phyloP scores from a whole-genome alignment of 1,140 invertebrate species.

The Cyclargus thomasi region DNA sequence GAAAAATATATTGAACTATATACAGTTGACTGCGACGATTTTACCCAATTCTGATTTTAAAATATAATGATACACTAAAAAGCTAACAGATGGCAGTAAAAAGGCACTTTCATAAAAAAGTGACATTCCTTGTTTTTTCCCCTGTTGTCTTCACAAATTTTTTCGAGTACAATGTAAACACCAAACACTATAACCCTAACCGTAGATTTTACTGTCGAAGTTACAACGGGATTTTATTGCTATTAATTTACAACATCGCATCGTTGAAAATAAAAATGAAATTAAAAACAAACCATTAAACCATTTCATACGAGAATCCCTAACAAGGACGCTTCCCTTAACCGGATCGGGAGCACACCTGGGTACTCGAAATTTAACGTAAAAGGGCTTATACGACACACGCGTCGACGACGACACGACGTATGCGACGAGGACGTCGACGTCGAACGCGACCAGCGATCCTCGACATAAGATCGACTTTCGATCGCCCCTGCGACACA shows the following conservation, averaged over 20 bases:
- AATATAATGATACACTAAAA: too few species aligned
- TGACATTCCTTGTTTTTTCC: too few species aligned
- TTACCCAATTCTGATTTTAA: too few species aligned
- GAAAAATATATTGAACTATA: too few species aligned
- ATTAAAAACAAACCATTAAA: slow-evolving; percentile 75
- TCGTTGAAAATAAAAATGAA: slow-evolving; percentile 65
- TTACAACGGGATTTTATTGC: slow-evolving; percentile 39
- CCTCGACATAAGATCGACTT: slow-evolving; percentile 30
- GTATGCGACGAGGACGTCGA: slow-evolving; percentile 26
- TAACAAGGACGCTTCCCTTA: slow-evolving; percentile 73
- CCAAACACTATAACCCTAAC: neutral
- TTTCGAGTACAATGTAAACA: too few species aligned
- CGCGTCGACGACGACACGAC: slow-evolving; percentile 27
- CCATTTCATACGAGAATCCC: slow-evolving; percentile 70
- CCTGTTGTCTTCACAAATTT: too few species aligned
- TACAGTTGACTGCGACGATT: too few species aligned
- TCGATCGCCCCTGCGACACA: slow-evolving; percentile 22
- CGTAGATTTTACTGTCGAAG: slow-evolving; percentile 5
- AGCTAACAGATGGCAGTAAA: too few species aligned
- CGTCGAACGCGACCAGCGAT: slow-evolving; percentile 22
- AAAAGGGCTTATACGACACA: slow-evolving; percentile 70
- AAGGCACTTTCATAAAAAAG: too few species aligned
- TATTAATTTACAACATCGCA: slow-evolving; percentile 59
- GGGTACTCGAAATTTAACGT: slow-evolving; percentile 69
- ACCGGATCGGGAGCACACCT: slow-evolving; percentile 74